Evolutionary conservation across 2,888 invertebrate species (phyloP).

Genomic region (Gymnoscelis rufifasciata): DNA sequence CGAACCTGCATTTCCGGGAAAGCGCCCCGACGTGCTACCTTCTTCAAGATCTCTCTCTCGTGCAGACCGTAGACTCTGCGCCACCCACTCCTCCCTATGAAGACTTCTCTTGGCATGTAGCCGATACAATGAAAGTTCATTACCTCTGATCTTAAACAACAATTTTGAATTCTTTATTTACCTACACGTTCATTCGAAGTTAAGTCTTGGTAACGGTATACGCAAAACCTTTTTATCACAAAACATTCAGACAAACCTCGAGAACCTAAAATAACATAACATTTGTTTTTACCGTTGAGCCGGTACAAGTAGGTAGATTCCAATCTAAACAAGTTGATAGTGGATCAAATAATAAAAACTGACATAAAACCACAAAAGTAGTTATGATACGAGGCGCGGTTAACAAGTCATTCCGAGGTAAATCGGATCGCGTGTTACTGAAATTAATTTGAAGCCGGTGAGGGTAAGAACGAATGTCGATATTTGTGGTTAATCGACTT

Average conservation of each 20-base stretch:
- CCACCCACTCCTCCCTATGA: too few species aligned
- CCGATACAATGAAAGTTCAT: too few species aligned
- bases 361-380: conserved; percentile 57
- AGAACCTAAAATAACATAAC: background rate
- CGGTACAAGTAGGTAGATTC: conserved; percentile 42
- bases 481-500: conserved; percentile 3
- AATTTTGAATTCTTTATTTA: too few species aligned
- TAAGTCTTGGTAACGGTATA: too few species aligned
- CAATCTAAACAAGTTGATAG: conserved; percentile 48
- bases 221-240: too few species aligned
- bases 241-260: background rate
- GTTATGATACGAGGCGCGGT: conserved; percentile 47
- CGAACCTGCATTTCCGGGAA: too few species aligned
- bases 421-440: conserved; percentile 67
- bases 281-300: conserved; percentile 31
- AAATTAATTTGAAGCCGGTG: conserved; percentile 58
- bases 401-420: conserved; percentile 61
- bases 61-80: too few species aligned
- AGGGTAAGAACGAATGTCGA: conserved; percentile 15
- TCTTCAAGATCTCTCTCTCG: too few species aligned
- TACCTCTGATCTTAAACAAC: too few species aligned
- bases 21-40: too few species aligned
- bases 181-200: too few species aligned
- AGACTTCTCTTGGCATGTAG: too few species aligned
- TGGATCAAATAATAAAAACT: conserved; percentile 52